These are phyloP conservation scores for Monodelphis domestica DNA, from an alignment of 2,797 vertebrate genomes.

Conservation along the genomic window DNA sequence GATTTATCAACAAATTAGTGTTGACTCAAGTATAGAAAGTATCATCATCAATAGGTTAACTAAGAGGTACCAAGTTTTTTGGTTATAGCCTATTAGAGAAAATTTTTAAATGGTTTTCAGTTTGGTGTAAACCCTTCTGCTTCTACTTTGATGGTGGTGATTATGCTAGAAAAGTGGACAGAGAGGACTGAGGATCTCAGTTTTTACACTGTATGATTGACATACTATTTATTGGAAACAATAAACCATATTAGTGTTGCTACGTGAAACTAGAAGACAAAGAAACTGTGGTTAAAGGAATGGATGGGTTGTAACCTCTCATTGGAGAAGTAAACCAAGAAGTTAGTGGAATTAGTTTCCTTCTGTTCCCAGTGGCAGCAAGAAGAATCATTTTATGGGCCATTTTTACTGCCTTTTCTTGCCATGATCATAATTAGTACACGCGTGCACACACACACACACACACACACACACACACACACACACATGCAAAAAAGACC, in stretches of 20 bases:
- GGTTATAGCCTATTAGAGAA: neutral
- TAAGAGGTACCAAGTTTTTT: neutral
- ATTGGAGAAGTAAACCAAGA: neutral
- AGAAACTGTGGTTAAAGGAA: neutral
- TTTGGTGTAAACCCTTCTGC: neutral
- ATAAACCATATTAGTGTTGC: neutral
- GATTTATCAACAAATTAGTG: neutral
- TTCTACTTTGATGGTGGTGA: neutral
- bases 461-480: neutral
- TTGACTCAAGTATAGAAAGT: neutral
- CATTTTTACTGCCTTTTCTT: neutral
- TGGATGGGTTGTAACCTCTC: neutral
- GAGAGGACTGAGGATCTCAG: neutral
- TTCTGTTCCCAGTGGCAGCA: neutral
- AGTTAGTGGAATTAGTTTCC: neutral
- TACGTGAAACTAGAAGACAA: neutral
- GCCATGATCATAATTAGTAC: neutral
- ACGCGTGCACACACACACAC: neutral
- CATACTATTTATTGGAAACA: neutral
- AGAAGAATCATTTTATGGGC: neutral
- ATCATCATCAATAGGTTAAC: neutral
- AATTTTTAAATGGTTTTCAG: no score
- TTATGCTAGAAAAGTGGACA: neutral
- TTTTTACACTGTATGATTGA: neutral
- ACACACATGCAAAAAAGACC: neutral